These are phyloP conservation scores for Gallinago jamesoni DNA, from an alignment of 2,113 vertebrate species.

Conservation along the genomic window DNA sequence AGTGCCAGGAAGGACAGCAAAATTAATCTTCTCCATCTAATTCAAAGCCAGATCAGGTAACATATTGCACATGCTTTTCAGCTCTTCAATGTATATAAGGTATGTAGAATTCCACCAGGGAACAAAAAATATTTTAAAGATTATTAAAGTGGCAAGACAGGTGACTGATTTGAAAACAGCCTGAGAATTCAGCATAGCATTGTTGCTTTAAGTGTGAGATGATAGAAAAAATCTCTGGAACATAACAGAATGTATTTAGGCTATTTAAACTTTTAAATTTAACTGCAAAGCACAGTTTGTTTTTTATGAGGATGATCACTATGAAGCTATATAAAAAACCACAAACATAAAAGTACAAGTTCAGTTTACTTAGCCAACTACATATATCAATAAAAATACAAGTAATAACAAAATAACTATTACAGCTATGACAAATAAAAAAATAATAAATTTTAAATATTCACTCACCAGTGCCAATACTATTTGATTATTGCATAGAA, in stretches of 20 bases:
- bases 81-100: background rate
- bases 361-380: background rate
- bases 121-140: background rate
- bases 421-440: background rate
- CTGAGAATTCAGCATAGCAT: background rate
- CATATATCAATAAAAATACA: background rate
- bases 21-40: background rate
- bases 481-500: slow-evolving; percentile 17
- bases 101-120: background rate
- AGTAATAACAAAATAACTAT: background rate
- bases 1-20: background rate
- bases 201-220: background rate
- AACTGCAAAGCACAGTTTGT: background rate
- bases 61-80: background rate
- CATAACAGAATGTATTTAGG: background rate
- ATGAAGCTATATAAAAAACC: background rate
- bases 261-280: background rate
- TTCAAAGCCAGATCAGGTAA: background rate
- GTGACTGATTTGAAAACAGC: background rate
- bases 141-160: background rate
- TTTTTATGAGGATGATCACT: background rate
- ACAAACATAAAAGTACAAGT: background rate
- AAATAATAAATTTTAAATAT: background rate
- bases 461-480: slow-evolving; percentile 34
- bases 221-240: background rate